A percentile compares a stretch with the other conserved stretches of the same genome.
These are phyloP conservation scores for Heterodera filipjevi DNA, from an alignment of 2,888 invertebrate genomes.

Conservation along the genomic window DNA sequence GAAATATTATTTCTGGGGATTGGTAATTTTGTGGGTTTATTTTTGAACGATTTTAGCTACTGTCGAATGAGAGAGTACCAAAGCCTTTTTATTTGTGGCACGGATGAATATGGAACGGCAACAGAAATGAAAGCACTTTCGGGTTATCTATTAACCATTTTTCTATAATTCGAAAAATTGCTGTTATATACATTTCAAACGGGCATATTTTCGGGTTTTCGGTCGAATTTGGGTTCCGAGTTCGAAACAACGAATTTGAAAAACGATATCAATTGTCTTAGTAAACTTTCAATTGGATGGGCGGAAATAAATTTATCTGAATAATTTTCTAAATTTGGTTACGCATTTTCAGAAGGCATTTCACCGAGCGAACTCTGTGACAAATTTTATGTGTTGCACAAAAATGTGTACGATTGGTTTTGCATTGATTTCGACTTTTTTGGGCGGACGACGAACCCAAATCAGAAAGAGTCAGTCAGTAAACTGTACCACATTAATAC, in stretches of 20 bases:
- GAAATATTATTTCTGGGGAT: no score
- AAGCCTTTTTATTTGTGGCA: slow-evolving; percentile 86
- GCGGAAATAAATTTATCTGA: no score
- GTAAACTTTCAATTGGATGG: no score
- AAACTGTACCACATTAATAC: no score
- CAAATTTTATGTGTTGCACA: slow-evolving; percentile 90
- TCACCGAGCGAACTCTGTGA: slow-evolving; percentile 76
- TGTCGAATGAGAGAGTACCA: slow-evolving; percentile 87
- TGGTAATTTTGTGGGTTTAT: background rate
- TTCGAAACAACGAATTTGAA: no score
- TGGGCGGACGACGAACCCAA: slow-evolving; percentile 88
- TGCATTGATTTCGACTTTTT: slow-evolving; percentile 94
- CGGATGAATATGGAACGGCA: slow-evolving; percentile 98
- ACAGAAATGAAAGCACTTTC: slow-evolving; percentile 97
- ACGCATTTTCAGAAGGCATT: slow-evolving; percentile 73
- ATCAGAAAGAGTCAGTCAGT: slow-evolving; percentile 88
- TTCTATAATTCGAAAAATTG: no score
- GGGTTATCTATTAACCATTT: slow-evolving; percentile 35
- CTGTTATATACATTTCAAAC: no score
- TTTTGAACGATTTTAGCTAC: slow-evolving; percentile 70
- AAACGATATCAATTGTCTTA: no score
- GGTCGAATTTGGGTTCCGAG: no score
- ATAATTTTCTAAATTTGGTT: no score
- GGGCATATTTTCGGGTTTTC: no score
- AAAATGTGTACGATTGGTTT: slow-evolving; percentile 93